Percentiles rank a stretch among this genome's conserved stretches.
Evolutionary conservation across 2,888 invertebrate species (phyloP).

Genomic region (Agriotes lineatus): DNA sequence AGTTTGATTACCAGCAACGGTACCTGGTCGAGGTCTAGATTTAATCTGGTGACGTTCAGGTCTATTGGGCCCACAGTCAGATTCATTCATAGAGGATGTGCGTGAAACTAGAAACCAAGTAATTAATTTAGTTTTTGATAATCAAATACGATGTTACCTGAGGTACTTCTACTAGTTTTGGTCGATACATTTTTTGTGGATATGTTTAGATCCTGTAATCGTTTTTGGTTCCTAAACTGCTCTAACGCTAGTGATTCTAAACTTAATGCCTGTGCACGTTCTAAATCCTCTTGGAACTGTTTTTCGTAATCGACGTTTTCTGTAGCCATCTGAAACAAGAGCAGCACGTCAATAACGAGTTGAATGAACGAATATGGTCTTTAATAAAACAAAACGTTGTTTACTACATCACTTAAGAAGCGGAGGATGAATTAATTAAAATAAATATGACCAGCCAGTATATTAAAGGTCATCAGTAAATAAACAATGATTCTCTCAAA

Average conservation of each 20-base stretch:
- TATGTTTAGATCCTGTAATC: slow-evolving; percentile 61
- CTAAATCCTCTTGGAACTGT: slow-evolving; percentile 88
- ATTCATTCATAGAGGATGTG: slow-evolving; percentile 62
- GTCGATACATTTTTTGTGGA: slow-evolving; percentile 45
- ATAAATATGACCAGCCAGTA: slow-evolving; percentile 6
- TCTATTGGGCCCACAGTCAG: slow-evolving; percentile 56
- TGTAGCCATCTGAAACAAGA: slow-evolving; percentile 33
- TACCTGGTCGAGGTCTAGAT: slow-evolving; percentile 72
- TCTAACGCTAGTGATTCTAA: slow-evolving; percentile 88
- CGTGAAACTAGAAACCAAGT: slow-evolving; percentile 57
- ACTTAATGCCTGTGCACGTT: slow-evolving; percentile 89
- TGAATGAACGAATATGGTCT: not conserved
- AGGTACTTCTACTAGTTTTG: slow-evolving; percentile 50
- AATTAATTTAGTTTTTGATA: not conserved
- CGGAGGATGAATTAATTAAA: slow-evolving; percentile 20
- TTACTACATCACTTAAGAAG: slow-evolving; percentile 1
- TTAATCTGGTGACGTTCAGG: slow-evolving; percentile 66
- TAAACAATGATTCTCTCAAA: slow-evolving; percentile 5
- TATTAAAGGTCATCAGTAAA: slow-evolving; percentile 23
- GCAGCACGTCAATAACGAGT: not conserved
- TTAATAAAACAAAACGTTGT: not conserved
- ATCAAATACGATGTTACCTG: slow-evolving; percentile 52
- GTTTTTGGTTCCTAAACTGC: slow-evolving; percentile 81
- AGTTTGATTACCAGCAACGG: slow-evolving; percentile 65
- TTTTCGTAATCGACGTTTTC: slow-evolving; percentile 76